phyloP scores from a whole-genome alignment of 92 coral and sea anemone genomes.

The Palythoa grandiflora region DNA sequence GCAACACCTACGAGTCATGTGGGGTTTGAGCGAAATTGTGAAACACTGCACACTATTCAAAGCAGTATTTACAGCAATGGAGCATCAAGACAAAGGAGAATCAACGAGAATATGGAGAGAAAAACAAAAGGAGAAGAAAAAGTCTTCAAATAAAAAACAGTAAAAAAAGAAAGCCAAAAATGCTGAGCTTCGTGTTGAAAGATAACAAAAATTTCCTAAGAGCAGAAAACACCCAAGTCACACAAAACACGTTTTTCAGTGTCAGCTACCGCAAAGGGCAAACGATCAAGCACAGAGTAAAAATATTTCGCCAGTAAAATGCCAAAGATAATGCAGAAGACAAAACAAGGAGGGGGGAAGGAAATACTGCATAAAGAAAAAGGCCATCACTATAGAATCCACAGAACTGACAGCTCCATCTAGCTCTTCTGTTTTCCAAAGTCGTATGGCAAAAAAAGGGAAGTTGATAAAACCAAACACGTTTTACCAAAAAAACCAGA shows the following conservation, averaged over 20 bases:
- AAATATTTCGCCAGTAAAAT: constrained; percentile 32
- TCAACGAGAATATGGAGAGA: constrained; percentile 47
- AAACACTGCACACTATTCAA: not conserved
- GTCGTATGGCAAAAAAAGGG: constrained; percentile 21
- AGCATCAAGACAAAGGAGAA: constrained; percentile 52
- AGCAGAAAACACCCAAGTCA: not conserved
- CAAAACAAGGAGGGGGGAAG: constrained; percentile 15
- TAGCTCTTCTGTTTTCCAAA: not conserved
- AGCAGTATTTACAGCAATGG: constrained; percentile 40
- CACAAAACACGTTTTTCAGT: not conserved
- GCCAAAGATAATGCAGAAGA: constrained; percentile 25
- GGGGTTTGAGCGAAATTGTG: not conserved
- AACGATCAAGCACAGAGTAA: constrained; percentile 28
- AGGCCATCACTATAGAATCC: constrained; percentile 25
- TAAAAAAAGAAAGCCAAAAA: constrained; percentile 19
- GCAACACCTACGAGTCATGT: constrained; percentile 9
- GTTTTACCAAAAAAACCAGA: constrained; percentile 20
- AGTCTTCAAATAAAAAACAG: not conserved
- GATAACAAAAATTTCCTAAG: not conserved
- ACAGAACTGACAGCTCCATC: constrained; percentile 26
- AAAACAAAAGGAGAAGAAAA: constrained; percentile 27
- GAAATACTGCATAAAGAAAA: constrained; percentile 38
- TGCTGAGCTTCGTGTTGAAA: constrained; percentile 6
- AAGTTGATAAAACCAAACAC: constrained; percentile 47
- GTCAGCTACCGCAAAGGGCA: not conserved